Evolutionary conservation across 2,888 invertebrate genomes (phyloP).

Genomic region (Trachelus troglodyta): DNA sequence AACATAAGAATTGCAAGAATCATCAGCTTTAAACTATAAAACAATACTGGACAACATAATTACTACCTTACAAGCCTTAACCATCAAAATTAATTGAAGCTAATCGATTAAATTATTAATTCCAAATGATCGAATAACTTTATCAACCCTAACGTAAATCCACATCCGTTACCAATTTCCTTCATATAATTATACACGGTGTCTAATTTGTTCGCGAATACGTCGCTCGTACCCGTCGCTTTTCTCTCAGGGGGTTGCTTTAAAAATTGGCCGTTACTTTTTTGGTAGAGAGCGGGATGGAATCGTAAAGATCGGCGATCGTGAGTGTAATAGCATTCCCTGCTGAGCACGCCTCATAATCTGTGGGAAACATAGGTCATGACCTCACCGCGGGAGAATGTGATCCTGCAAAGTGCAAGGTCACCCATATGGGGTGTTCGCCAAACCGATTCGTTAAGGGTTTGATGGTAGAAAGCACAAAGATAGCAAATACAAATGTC

Average conservation of each 20-base stretch:
- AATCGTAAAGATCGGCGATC: slow-evolving; percentile 51
- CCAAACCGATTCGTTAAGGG: background rate
- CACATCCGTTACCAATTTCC: background rate
- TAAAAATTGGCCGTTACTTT: slow-evolving; percentile 44
- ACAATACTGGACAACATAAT: background rate
- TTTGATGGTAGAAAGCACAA: background rate
- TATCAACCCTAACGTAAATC: background rate
- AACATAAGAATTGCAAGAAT: background rate
- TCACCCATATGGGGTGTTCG: background rate
- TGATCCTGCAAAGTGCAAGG: slow-evolving; percentile 16
- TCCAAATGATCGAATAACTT: background rate
- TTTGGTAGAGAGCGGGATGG: slow-evolving; percentile 37
- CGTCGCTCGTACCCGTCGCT: slow-evolving; percentile 30
- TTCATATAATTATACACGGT: background rate
- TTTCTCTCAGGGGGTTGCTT: slow-evolving; percentile 14
- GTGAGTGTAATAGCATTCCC: slow-evolving; percentile 50
- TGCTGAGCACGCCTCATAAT: slow-evolving; percentile 47
- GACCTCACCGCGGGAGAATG: slow-evolving; percentile 30
- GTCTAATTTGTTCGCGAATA: background rate
- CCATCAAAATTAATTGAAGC: background rate
- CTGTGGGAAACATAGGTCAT: slow-evolving; percentile 44
- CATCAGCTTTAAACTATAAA: background rate
- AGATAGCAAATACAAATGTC: background rate
- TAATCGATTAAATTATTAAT: background rate
- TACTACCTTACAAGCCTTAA: background rate